phyloP scores from a whole-genome alignment of 1,140 invertebrate genomes.

The Orchesella cincta region DNA sequence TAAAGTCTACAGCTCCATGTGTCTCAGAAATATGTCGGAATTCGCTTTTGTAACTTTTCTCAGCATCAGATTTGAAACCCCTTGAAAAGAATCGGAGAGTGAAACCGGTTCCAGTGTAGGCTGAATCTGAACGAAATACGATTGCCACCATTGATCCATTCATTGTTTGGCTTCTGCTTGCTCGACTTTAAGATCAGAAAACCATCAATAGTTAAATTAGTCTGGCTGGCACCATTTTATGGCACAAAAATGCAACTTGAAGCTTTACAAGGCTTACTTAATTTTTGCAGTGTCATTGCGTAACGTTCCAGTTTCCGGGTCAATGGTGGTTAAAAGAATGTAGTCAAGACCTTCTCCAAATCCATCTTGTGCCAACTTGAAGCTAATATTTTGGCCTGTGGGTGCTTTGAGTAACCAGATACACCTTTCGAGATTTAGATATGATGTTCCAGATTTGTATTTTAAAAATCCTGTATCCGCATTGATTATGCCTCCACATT shows the following conservation, averaged over 20 bases:
- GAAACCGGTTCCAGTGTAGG: neutral
- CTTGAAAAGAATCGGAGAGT: slow-evolving; percentile 5
- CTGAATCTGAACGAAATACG: neutral
- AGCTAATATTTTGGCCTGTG: neutral
- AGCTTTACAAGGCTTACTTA: neutral
- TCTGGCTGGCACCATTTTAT: too few species aligned
- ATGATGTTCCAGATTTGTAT: neutral
- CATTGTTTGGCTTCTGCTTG: neutral
- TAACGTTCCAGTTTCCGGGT: neutral
- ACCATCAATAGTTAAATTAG: neutral
- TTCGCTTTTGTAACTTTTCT: neutral
- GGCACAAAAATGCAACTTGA: too few species aligned
- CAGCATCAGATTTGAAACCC: too few species aligned
- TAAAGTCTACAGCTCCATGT: too few species aligned
- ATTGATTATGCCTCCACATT: neutral
- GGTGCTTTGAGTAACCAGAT: neutral
- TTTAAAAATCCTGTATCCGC: neutral
- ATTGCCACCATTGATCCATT: neutral
- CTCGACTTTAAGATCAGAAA: neutral
- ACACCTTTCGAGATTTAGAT: neutral
- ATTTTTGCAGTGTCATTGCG: neutral
- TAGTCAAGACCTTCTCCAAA: neutral
- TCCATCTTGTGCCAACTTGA: slow-evolving; percentile 1
- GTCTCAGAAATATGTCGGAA: neutral
- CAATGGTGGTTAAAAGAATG: neutral